Percentiles rank a stretch among this genome's conserved stretches.
These are phyloP conservation scores for Ctenoplectra terminalis DNA, from an alignment of 1,140 invertebrate species.

Conservation along the genomic window DNA sequence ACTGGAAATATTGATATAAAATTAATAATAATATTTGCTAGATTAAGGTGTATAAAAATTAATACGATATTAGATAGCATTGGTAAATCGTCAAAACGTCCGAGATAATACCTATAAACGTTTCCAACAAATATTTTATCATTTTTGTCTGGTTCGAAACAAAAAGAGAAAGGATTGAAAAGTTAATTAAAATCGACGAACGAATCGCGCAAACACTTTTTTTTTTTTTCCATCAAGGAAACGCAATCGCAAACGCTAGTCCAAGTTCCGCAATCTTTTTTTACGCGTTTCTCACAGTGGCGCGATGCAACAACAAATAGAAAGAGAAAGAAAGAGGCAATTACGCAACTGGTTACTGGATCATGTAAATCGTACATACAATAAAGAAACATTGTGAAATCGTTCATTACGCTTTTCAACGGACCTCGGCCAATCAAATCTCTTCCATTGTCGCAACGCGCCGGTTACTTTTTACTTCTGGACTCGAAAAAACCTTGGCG, in stretches of 20 bases:
- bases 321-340: neutral
- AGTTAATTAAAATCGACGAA: neutral
- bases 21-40: no score
- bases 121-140: no score
- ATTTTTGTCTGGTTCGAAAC: no score
- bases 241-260: neutral
- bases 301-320: conserved; percentile 2
- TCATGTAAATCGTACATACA: conserved; percentile 44
- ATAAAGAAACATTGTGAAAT: conserved; percentile 44
- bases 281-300: conserved; percentile 40
- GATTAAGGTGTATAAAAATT: no score
- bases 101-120: no score
- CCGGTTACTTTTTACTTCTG: neutral
- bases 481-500: neutral
- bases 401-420: conserved; percentile 17
- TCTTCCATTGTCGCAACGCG: conserved; percentile 1
- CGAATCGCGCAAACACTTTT: neutral
- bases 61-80: no score
- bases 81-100: no score
- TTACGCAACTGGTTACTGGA: conserved; percentile 52
- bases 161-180: neutral
- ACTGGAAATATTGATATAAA: no score
- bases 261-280: conserved; percentile 38
- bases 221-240: neutral
- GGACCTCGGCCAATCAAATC: neutral